A percentile compares a stretch with the other conserved stretches of the same genome.
Evolutionary conservation across 2,797 vertebrate genomes (phyloP).

Genomic region (Rhabdomys pumilio): DNA sequence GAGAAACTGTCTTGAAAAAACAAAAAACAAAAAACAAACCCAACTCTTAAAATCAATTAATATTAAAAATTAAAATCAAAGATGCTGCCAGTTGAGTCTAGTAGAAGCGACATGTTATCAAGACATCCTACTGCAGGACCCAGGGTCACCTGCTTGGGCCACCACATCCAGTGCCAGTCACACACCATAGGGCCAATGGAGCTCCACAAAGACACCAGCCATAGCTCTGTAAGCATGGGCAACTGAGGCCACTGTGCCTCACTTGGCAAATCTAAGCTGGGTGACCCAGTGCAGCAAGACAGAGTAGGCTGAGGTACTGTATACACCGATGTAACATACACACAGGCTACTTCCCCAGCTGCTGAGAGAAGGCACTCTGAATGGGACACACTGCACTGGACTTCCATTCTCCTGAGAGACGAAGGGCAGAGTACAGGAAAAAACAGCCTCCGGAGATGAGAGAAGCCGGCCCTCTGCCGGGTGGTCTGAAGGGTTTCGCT

Average conservation of each 20-base stretch:
- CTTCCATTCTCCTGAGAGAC: not conserved
- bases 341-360: fast-evolving
- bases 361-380: fast-evolving
- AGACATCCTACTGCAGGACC: not conserved
- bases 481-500: not conserved
- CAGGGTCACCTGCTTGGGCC: no score
- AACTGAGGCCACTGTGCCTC: fast-evolving
- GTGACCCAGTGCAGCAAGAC: fast-evolving
- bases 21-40: no score
- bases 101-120: fast-evolving
- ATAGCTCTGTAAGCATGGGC: not conserved
- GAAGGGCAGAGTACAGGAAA: not conserved
- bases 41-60: not conserved
- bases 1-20: no score
- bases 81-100: not conserved
- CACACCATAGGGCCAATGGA: fast-evolving
- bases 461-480: not conserved
- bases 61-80: not conserved
- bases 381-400: not conserved
- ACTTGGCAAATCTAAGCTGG: fast-evolving
- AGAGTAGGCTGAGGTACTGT: no score
- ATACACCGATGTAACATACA: fast-evolving
- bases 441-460: not conserved
- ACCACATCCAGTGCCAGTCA: not conserved
- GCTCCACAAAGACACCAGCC: not conserved